A percentile compares a stretch with the other conserved stretches of the same genome.
phyloP scores from a whole-genome alignment of 1,140 invertebrate species.

The Camponotus vicinus region DNA sequence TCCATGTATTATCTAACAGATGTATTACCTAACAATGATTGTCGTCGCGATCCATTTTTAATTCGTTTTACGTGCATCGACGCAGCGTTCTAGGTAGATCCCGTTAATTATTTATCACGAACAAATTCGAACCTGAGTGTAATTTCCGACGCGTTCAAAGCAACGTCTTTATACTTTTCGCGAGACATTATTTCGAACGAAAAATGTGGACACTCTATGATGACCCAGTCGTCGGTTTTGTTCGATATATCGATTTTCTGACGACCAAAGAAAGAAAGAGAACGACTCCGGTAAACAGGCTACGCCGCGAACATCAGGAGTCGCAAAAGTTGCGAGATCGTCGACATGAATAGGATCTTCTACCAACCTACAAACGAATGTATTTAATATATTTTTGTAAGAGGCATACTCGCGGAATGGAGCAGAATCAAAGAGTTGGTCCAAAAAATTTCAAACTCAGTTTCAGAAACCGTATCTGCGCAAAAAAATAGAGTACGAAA shows the following conservation, averaged over 20 bases:
- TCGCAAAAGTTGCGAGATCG: background rate
- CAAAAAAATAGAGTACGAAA: background rate
- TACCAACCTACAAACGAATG: background rate
- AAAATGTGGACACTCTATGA: conserved; percentile 52
- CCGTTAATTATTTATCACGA: background rate
- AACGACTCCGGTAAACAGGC: conserved; percentile 11
- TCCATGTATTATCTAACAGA: conserved; percentile 37
- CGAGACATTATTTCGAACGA: conserved; percentile 38
- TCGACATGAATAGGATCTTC: conserved; percentile 3
- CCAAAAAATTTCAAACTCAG: background rate
- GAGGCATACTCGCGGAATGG: background rate
- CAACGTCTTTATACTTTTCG: background rate
- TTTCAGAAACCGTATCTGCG: background rate
- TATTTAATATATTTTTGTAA: background rate
- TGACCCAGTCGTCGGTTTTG: conserved; percentile 71
- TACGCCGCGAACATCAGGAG: conserved; percentile 11
- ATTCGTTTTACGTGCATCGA: background rate
- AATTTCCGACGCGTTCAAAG: background rate
- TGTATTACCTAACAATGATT: conserved; percentile 39
- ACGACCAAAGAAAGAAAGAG: conserved; percentile 53
- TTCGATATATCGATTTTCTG: conserved; percentile 82
- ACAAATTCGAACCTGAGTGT: background rate
- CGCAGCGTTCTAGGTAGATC: background rate
- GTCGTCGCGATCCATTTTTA: conserved; percentile 43
- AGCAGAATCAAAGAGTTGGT: too few relatives aligned